Conservation (phyloP, 2,113 vertebrate genomes). For the Aegypius monachus region DNA sequence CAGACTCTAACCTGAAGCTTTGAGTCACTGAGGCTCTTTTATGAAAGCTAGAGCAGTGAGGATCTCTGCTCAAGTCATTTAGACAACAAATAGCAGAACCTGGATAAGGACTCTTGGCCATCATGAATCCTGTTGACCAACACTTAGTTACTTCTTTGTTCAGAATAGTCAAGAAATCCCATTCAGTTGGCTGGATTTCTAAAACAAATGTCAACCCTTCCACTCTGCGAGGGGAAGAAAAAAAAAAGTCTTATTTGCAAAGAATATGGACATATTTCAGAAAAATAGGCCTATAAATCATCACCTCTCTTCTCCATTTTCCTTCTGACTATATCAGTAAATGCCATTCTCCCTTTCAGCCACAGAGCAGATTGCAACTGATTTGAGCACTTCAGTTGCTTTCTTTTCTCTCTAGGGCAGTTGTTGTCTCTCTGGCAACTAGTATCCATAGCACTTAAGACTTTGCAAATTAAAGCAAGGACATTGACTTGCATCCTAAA, state of each 20-base stretch:
- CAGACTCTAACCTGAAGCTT: not conserved
- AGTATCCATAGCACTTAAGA: not conserved
- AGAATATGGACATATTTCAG: not conserved
- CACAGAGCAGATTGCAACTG: not conserved
- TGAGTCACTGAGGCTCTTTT: not conserved
- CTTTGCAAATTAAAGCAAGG: not conserved
- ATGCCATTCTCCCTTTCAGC: not conserved
- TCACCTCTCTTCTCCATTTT: not conserved
- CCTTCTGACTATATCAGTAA: not conserved
- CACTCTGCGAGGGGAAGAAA: not conserved
- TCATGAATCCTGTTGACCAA: not conserved
- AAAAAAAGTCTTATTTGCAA: not conserved
- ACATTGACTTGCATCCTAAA: not conserved
- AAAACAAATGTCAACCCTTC: not conserved
- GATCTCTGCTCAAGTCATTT: not conserved
- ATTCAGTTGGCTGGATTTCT: not conserved
- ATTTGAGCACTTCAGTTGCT: not conserved
- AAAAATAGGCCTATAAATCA: not conserved
- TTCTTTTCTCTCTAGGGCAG: not conserved
- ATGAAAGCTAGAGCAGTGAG: not conserved
- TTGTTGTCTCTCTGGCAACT: not conserved
- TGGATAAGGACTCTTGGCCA: not conserved
- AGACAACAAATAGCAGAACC: not conserved
- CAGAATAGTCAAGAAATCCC: not conserved
- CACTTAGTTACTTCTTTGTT: not conserved